Percentiles rank a stretch among this genome's conserved stretches.
Conservation (phyloP, 2,888 invertebrate genomes). For the Torymus aiolomorphi region DNA sequence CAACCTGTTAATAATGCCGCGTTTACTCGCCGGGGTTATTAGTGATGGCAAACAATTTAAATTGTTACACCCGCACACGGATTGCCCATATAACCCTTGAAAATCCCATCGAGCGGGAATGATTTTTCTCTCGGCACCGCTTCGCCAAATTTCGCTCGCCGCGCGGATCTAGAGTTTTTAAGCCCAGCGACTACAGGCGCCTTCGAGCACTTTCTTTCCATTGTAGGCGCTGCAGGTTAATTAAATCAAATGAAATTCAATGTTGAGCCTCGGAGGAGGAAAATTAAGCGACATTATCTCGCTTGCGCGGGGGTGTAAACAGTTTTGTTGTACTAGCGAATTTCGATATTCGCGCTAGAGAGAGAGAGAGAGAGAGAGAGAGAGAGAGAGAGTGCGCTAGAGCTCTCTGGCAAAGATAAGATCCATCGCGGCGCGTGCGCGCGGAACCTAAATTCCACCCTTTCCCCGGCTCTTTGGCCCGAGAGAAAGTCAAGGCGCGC, state of each 20-base stretch:
- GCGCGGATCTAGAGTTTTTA: not conserved
- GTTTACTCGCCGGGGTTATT: constrained; percentile 73
- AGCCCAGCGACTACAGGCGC: not conserved
- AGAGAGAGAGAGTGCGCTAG: too few relatives aligned
- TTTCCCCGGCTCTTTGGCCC: constrained; percentile 13
- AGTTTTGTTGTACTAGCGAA: constrained; percentile 58
- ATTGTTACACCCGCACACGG: constrained; percentile 67
- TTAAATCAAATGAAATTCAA: constrained; percentile 52
- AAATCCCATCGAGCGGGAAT: constrained; percentile 24
- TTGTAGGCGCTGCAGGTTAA: constrained; percentile 25
- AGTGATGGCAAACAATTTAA: constrained; percentile 73
- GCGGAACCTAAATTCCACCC: constrained; percentile 51
- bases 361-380: constrained; percentile 9
- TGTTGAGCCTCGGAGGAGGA: constrained; percentile 16
- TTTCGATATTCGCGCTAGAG: constrained; percentile 62
- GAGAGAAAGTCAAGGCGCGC: constrained; percentile 31
- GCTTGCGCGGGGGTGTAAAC: constrained; percentile 32
- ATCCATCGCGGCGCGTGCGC: constrained; percentile 42
- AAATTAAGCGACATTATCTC: constrained; percentile 45
- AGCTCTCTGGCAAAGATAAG: constrained; percentile 49
- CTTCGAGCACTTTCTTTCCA: constrained; percentile 43
- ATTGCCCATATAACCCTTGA: constrained; percentile 54
- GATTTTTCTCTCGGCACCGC: not conserved
- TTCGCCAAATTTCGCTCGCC: not conserved
- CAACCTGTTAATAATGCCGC: constrained; percentile 74